Base-by-base conservation (phyloP, 2,797 vertebrate species). In the Phyllotis vaccarum region DNA sequence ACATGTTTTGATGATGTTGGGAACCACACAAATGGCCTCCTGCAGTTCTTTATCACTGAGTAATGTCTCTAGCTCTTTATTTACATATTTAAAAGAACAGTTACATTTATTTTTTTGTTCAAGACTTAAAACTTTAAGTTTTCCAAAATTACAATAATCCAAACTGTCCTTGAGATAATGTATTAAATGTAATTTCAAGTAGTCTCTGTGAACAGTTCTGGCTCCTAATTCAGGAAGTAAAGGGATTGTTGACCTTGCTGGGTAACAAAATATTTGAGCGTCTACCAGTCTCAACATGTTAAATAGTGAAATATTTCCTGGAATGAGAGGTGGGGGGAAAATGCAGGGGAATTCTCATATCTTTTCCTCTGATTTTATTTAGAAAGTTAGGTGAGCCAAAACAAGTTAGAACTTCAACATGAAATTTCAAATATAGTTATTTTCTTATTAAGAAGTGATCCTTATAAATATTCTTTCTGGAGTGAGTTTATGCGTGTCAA, bases 51-150 rank as follows among this genome's bases (percentile, higher is more conserved):
- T 64, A 31, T 70, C 31, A 43, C 58, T 34, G 17, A 40, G 19
- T 24, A 31, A 76, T 19, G 3, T 24, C 70, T 66, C 72, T 49
- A 54, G 13, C 22, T 54, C 17, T 78, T 85, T 4, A 4, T 24
- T 85, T 64, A 40, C 5, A 7, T 58, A 62, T 78, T 72, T 88
- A 74, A 66, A 95, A 87, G 16, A 31, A 85, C 22, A 86, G 72
- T 78, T 72, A 43, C 40, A 86, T 93, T 89, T 91, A 40, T 60
- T 93, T 60, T 93, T 70, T 81, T 64, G 34, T 43, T 58, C 1
- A 86, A 86, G 81, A 88, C 37, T 79, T 78, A 49, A 70, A n/a
- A 85, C 31, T 37, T n/a, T 95, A 76, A 90, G 62, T 10, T 94
- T 95, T 10, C 27, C 76, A 68, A 83, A 58, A 12, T 8, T 54